Base-by-base conservation (phyloP, 2,797 vertebrate genomes). In the Onychomys leucogaster region DNA sequence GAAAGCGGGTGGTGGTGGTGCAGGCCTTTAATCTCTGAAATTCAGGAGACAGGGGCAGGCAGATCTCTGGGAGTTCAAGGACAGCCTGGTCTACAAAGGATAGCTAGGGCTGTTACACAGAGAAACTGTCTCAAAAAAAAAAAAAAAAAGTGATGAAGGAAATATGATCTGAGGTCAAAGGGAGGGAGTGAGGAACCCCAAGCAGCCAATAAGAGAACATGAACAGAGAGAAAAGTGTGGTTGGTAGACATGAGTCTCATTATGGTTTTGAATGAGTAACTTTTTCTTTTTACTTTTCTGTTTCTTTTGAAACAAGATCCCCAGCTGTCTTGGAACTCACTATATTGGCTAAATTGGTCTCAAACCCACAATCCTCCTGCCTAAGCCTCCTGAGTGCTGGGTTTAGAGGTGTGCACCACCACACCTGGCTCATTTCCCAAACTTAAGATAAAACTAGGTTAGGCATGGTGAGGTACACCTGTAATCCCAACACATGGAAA, bases 221-320 rank as follows among this genome's bases (percentile, higher is more conserved):
- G 49, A 96, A 90, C 90, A 87, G 23, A 87, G 77, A 37, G 43
- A 89, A 52, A 85, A 34, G 25, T 77, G n/a, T 52, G 89, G 37
- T 19, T 94, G n/a, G 89, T 89, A 78, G 89, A 90, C 73, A 16
- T 76, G 19, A 78, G 34, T 67, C 71, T 96, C 89, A 86, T 76
- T 87, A 83, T 90, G 76, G 37, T 95, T 94, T 96, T 97, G 77
- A 89, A 21, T 46, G 37, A 69, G 34, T 69, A 67, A 52, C 46
- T 69, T 46, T 43, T 37, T 52, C n/a, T 88, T 69, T 71, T 87
- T 34, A 11, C 49, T 49, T 49, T 49, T 52, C 49, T 52, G 21
- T 73, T 27, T 49, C n/a, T 37, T 83, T 83, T 61, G 12, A 83
- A 43, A 43, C 27, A 83, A 63, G 81, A 32, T 27, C 59, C 37